Percentiles rank a stretch among this genome's conserved stretches.
These are phyloP conservation scores for Syrmaticus mikado DNA, from an alignment of 2,113 vertebrate species.

Conservation along the genomic window DNA sequence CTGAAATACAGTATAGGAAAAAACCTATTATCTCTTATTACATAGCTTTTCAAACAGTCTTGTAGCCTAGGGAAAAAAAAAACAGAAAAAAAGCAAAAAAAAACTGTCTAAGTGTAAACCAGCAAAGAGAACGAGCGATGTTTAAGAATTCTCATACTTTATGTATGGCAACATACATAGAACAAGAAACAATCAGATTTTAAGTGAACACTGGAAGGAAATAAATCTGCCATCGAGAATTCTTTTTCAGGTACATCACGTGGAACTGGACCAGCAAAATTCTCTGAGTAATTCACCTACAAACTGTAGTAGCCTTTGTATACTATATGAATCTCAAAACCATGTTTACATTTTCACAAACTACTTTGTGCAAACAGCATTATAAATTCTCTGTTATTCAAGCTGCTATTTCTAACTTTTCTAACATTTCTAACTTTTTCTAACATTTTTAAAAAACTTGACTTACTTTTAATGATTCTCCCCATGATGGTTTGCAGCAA, in stretches of 20 bases:
- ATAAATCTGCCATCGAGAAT: neutral
- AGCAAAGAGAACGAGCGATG: neutral
- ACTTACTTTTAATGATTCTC: constrained; percentile 82
- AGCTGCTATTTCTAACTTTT: neutral
- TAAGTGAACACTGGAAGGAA: neutral
- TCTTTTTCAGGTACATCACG: neutral
- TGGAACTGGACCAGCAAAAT: neutral
- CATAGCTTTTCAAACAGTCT: neutral
- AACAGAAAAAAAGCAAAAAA: neutral
- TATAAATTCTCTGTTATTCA: neutral
- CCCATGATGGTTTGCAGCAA: constrained; percentile 81
- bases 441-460: neutral
- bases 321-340: neutral
- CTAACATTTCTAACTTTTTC: neutral
- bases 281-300: neutral
- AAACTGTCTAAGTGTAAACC: neutral
- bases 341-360: neutral
- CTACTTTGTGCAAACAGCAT: neutral
- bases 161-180: neutral
- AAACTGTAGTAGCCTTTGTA: neutral
- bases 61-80: neutral
- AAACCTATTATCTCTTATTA: neutral
- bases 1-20: neutral
- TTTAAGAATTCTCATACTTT: neutral
- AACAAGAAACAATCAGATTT: neutral